phyloP scores from a whole-genome alignment of 2,888 invertebrate genomes.

The Polydrusus pterygomalis region DNA sequence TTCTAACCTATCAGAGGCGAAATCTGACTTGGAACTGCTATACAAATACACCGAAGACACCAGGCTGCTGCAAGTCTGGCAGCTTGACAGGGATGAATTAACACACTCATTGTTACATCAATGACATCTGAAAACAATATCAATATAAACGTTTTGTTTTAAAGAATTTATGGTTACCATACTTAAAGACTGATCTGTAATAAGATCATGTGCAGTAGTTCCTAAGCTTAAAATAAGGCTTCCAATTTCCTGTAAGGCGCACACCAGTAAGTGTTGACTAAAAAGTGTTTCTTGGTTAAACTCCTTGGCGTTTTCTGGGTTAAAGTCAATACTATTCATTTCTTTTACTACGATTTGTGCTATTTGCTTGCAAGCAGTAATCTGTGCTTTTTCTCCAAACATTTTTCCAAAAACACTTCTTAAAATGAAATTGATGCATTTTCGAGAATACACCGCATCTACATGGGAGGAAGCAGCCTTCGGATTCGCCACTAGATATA shows the following conservation, averaged over 20 bases:
- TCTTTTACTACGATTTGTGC: conserved; percentile 93
- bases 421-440: conserved; percentile 96
- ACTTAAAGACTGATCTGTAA: conserved; percentile 91
- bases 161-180: conserved; percentile 61
- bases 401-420: conserved; percentile 94
- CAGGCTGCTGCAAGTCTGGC: conserved; percentile 96
- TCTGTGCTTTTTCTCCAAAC: conserved; percentile 97
- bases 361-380: conserved; percentile 95
- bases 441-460: conserved; percentile 97
- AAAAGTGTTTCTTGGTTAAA: conserved; percentile 92
- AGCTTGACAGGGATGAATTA: conserved; percentile 95
- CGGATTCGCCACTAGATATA: conserved; percentile 95
- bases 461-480: conserved; percentile 97
- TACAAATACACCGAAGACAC: conserved; percentile 93
- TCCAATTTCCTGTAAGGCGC: conserved; percentile 95
- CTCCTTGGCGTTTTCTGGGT: conserved; percentile 93
- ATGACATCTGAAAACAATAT: conserved; percentile 76
- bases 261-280: conserved; percentile 93
- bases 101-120: conserved; percentile 86
- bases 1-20: conserved; percentile 84
- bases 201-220: conserved; percentile 94
- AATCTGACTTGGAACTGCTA: conserved; percentile 95
- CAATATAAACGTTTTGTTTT: conserved; percentile 17
- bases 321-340: conserved; percentile 96
- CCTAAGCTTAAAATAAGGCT: conserved; percentile 92